Conservation (phyloP, 30 jellyfish, hydroid and myxozoan genomes). For the Catostylus mosaicus region DNA sequence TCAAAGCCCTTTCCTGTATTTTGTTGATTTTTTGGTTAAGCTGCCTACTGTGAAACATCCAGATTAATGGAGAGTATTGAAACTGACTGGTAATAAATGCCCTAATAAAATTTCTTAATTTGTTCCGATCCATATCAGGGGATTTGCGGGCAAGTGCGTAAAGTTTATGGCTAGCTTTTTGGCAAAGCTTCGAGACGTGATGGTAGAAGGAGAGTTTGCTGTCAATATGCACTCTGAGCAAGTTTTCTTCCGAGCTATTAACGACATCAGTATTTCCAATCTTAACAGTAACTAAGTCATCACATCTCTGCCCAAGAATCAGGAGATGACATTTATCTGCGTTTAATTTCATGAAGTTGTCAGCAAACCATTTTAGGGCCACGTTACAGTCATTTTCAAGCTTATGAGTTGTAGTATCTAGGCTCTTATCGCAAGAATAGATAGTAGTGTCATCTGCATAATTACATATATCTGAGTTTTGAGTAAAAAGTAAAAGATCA, state of each 20-base stretch:
- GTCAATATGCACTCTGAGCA: slow-evolving; percentile 9
- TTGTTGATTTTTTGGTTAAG: no score
- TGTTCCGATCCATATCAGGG: neutral
- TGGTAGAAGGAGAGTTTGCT: neutral
- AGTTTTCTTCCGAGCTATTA: neutral
- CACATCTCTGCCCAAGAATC: no score
- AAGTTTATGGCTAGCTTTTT: neutral
- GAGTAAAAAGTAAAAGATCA: slow-evolving; percentile 1
- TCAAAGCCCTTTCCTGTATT: no score
- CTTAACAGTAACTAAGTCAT: neutral
- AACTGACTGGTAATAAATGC: no score
- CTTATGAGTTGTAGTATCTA: no score
- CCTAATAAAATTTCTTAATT: neutral
- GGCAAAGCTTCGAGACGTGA: no score
- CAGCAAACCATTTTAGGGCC: neutral
- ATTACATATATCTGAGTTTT: no score
- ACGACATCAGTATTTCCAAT: neutral
- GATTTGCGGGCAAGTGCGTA: neutral
- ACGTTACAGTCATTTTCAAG: no score
- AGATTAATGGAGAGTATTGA: no score
- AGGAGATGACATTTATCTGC: slow-evolving; percentile 38
- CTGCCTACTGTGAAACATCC: no score
- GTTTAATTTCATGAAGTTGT: slow-evolving; percentile 8
- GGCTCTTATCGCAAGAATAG: no score
- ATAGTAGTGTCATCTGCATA: slow-evolving; percentile 37